A percentile compares a stretch with the other conserved stretches of the same genome.
Conservation (phyloP, 2,113 vertebrate species). For the Gallinago media region DNA sequence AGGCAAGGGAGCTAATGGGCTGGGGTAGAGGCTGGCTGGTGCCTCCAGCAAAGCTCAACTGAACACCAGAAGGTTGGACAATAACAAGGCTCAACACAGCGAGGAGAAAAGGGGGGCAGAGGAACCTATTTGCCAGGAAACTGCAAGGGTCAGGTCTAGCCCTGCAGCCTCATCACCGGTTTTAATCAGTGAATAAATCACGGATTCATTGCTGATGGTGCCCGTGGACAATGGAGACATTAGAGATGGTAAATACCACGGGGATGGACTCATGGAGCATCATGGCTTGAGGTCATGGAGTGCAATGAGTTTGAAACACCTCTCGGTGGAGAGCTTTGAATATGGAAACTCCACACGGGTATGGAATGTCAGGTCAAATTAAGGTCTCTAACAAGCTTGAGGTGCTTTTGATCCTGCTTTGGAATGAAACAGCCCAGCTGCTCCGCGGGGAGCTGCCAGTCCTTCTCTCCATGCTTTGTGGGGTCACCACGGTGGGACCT, state of each 20-base stretch:
- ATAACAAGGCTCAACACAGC: not conserved
- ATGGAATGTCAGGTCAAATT: not conserved
- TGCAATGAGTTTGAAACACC: not conserved
- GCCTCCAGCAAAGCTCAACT: not conserved
- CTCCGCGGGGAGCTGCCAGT: not conserved
- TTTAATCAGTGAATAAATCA: not conserved
- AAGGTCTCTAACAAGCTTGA: not conserved
- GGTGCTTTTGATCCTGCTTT: not conserved
- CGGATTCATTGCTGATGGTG: accelerated
- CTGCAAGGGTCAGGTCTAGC: not conserved
- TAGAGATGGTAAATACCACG: accelerated
- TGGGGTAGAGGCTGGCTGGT: not conserved
- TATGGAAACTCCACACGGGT: not conserved
- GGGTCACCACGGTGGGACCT: accelerated
- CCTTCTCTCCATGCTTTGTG: accelerated
- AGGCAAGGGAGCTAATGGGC: not conserved
- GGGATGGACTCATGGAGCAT: not conserved
- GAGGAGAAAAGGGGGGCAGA: not conserved
- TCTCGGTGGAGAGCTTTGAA: not conserved
- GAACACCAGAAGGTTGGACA: not conserved
- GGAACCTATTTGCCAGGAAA: not conserved
- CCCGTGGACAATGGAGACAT: accelerated
- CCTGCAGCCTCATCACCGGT: not conserved
- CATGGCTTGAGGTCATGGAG: accelerated
- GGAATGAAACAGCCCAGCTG: not conserved